Percentiles rank a stretch among this genome's conserved stretches.
Evolutionary conservation across 2,797 vertebrate genomes (phyloP).

Genomic region (Acanthiza pusilla): DNA sequence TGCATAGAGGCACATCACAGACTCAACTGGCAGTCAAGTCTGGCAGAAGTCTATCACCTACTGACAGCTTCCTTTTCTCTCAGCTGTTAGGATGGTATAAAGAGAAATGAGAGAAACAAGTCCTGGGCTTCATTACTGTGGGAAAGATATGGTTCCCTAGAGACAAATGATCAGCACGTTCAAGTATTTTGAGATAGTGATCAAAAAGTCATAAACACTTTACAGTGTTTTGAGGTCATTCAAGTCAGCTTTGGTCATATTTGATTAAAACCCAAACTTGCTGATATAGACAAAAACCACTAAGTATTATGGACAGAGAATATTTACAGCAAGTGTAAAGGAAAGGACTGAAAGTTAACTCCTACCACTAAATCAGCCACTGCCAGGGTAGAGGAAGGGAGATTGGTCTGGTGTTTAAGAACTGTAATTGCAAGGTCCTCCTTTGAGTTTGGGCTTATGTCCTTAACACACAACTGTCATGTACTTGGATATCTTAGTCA

Average conservation of each 20-base stretch:
- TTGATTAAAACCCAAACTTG: neutral
- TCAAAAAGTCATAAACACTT: neutral
- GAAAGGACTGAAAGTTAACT: neutral
- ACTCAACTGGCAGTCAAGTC: neutral
- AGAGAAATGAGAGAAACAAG: neutral
- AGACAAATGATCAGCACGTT: neutral
- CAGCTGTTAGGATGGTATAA: neutral
- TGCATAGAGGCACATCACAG: neutral
- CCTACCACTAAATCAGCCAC: neutral
- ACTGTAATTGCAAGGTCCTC: neutral
- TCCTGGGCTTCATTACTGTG: neutral
- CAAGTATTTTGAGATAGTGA: neutral
- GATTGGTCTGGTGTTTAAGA: neutral
- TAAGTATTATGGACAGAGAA: neutral
- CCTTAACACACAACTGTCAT: neutral
- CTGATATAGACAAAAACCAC: neutral
- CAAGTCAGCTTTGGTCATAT: neutral
- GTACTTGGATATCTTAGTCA: neutral
- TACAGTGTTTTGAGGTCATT: neutral
- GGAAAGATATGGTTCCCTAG: neutral
- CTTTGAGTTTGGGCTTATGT: neutral
- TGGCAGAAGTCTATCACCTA: constrained; percentile 41
- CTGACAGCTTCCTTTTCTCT: constrained; percentile 22
- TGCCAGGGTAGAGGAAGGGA: neutral
- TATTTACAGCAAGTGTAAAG: neutral